Evolutionary conservation across 2,797 vertebrate genomes (phyloP).

Genomic region (Thaleichthys pacificus): DNA sequence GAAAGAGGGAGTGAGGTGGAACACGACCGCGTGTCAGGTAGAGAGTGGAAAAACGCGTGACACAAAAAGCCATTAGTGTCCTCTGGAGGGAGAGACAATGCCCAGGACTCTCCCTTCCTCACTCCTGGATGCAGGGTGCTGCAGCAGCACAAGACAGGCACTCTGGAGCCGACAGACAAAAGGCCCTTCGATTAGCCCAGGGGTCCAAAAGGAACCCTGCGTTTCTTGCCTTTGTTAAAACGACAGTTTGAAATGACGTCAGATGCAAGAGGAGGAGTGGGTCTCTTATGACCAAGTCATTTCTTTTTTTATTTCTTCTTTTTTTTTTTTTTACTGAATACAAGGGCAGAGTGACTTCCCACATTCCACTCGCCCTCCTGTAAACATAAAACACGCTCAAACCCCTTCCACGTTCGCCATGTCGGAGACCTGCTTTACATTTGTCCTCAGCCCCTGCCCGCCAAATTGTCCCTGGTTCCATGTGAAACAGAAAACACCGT

Average conservation of each 20-base stretch:
- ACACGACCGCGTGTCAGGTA: slow-evolving; percentile 82
- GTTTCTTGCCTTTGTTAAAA: slow-evolving; percentile 43
- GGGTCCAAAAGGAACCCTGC: slow-evolving; percentile 80
- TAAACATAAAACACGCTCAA: too few relatives aligned
- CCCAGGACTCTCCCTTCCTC: slow-evolving; percentile 78
- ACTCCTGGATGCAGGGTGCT: slow-evolving; percentile 54
- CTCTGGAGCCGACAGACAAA: slow-evolving; percentile 82
- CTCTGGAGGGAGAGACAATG: slow-evolving; percentile 83
- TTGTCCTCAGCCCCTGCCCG: not conserved
- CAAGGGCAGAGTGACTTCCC: not conserved
- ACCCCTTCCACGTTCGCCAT: too few relatives aligned
- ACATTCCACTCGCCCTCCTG: not conserved
- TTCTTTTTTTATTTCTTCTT: not conserved
- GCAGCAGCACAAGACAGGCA: slow-evolving; percentile 70
- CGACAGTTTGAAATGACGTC: slow-evolving; percentile 73
- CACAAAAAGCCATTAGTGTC: slow-evolving; percentile 91
- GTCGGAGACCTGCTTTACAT: too few relatives aligned
- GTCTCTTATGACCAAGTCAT: slow-evolving; percentile 29
- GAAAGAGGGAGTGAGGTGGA: slow-evolving; percentile 84
- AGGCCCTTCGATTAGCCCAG: slow-evolving; percentile 80
- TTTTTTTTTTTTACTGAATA: slow-evolving; percentile 5
- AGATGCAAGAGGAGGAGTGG: slow-evolving; percentile 66
- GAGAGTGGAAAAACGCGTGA: slow-evolving; percentile 85
- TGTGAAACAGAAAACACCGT: slow-evolving; percentile 65
- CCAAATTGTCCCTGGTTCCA: slow-evolving; percentile 10